Conservation (phyloP, 1,140 invertebrate species). For the Drosophila rufa region DNA sequence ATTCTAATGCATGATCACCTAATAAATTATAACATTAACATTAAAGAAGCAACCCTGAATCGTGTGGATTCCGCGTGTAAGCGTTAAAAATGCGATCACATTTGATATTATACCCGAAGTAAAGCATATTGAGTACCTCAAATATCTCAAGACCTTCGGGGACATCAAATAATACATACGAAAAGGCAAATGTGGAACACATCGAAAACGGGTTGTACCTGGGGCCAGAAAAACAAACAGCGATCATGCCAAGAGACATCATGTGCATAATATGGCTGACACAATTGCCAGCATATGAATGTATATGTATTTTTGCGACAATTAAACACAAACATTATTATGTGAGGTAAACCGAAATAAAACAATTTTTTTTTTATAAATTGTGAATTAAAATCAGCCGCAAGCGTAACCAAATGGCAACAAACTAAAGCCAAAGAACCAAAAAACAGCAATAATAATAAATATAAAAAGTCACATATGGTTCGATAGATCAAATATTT, state of each 20-base stretch:
- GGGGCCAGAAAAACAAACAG: constrained; percentile 48
- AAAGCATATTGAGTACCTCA: constrained; percentile 17
- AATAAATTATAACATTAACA: too few relatives aligned
- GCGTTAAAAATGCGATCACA: too few relatives aligned
- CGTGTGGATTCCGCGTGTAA: not conserved
- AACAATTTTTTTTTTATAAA: constrained; percentile 40
- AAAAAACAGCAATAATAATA: not conserved
- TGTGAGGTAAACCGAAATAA: constrained; percentile 65
- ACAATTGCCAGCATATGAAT: constrained; percentile 30
- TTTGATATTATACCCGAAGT: not conserved
- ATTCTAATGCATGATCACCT: not conserved
- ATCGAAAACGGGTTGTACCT: constrained; percentile 27
- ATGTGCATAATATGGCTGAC: constrained; percentile 42
- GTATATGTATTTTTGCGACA: constrained; percentile 14
- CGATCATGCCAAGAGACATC: constrained; percentile 12
- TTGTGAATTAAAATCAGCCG: constrained; percentile 63
- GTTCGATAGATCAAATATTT: not conserved
- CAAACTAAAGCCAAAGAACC: not conserved
- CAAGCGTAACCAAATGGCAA: constrained; percentile 42
- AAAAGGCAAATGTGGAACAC: constrained; percentile 58
- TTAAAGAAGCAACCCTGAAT: not conserved
- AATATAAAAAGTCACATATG: constrained; percentile 2
- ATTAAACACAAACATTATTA: constrained; percentile 63
- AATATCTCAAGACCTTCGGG: constrained; percentile 36
- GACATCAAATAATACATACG: constrained; percentile 19